A percentile compares a stretch with the other conserved stretches of the same genome.
Evolutionary conservation across 2,888 invertebrate genomes (phyloP).

Genomic region (Tachina fera): DNA sequence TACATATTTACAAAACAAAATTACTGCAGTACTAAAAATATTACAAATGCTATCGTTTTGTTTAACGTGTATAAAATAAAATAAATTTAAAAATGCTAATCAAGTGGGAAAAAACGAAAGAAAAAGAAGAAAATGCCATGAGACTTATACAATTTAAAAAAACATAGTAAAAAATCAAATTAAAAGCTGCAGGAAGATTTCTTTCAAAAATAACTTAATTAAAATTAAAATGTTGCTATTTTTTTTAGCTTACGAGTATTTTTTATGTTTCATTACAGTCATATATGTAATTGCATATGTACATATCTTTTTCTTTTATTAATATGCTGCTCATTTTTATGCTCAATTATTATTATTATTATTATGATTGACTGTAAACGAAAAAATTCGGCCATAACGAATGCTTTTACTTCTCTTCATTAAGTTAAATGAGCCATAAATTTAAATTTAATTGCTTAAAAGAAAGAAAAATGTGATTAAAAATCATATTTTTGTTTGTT

Average conservation of each 20-base stretch:
- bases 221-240: constrained; percentile 18
- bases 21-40: too few relatives aligned
- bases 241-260: background rate
- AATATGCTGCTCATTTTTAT: background rate
- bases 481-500: background rate
- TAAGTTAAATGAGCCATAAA: constrained; percentile 36
- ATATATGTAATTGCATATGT: background rate
- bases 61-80: too few relatives aligned
- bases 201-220: background rate
- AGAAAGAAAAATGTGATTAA: background rate
- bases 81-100: too few relatives aligned
- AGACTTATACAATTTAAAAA: too few relatives aligned
- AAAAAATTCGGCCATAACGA: constrained; percentile 5
- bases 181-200: constrained; percentile 4
- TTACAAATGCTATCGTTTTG: too few relatives aligned
- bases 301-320: too few relatives aligned
- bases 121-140: background rate
- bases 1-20: constrained; percentile 1
- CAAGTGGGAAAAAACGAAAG: background rate
- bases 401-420: too few relatives aligned
- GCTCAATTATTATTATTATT: constrained; percentile 31
- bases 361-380: background rate
- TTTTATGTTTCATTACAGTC: background rate
- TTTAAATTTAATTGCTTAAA: background rate
- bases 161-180: background rate